These are phyloP conservation scores for Plecotus auritus DNA, from an alignment of 2,113 vertebrate genomes.

Conservation along the genomic window DNA sequence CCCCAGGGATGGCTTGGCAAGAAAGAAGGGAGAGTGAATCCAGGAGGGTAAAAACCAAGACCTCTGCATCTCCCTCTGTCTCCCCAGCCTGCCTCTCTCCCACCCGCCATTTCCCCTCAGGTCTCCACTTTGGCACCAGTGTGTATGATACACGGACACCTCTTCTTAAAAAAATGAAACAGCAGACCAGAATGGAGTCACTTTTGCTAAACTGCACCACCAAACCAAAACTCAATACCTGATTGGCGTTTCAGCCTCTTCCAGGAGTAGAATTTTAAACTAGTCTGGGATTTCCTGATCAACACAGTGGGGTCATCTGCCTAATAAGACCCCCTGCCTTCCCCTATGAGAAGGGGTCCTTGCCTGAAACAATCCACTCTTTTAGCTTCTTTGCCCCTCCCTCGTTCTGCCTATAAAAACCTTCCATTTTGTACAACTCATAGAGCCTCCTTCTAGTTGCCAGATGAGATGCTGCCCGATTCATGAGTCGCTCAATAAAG, in stretches of 20 bases:
- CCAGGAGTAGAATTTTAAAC: neutral
- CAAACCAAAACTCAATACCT: neutral
- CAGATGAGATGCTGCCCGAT: neutral
- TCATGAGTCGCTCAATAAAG: neutral
- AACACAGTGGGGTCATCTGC: neutral
- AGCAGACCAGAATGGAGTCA: neutral
- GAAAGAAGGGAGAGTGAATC: neutral
- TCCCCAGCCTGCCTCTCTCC: no score
- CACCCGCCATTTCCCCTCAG: fast-evolving
- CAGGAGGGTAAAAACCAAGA: fast-evolving
- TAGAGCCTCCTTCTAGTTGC: neutral
- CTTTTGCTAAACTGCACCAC: neutral
- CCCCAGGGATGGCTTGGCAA: neutral
- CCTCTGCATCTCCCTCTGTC: neutral
- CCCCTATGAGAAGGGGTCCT: neutral
- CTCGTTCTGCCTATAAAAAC: neutral
- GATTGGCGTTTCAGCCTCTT: neutral
- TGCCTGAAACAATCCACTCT: neutral
- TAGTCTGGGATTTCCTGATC: neutral
- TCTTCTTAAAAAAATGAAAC: neutral
- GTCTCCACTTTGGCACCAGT: neutral
- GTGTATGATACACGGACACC: neutral
- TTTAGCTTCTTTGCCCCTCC: neutral
- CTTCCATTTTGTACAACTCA: neutral
- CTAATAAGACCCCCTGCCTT: neutral